Evolutionary conservation across 1,140 invertebrate species (phyloP), one percentile per base, ranked within the genome.

Genomic region (Anadara kagoshimensis): DNA sequence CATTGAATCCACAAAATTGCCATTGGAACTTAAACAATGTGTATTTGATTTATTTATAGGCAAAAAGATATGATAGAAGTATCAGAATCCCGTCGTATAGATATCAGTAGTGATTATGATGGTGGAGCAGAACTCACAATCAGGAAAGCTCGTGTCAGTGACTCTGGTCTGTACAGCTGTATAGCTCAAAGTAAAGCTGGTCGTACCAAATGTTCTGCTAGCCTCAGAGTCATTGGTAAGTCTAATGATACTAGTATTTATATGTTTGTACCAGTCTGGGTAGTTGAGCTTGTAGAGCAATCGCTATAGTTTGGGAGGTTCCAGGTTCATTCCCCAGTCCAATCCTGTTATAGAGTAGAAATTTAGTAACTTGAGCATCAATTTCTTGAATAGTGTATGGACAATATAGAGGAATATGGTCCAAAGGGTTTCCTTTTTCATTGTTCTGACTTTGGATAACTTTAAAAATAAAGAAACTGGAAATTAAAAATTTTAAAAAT

Each of bases 91-190:
- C 67, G 74, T 22, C 69, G 77, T 51, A 75, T 84, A 45, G 70
- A 72, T 61, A 71, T 86, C 14, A 70, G 78, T 10, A 51, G 70
- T 11, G 85, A 86, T 64, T 69, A 72, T 59, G 76, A 83, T 53
- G 86, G 86, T n/a, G 76, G 73, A 12, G 76, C 83, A 16, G 80
- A 78, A 18, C 67, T 89, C 47, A 82, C 85, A 26, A 83, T 89
- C 41, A 72, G 78, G 62, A 83, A 84, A 45, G 79, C 84, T 26
- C 73, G 78, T 49, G 67, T 77, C 12, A 75, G 79, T 61, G 87
- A 89, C 65, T 78, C 80, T 20, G 87, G 86, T 22, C 79, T 88
- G 1, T 89, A 88, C 74, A 80, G 77, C 65, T 85, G 83, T 65
- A 68, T 83, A 0, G 86, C 86, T 14, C 78, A 84, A 43, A 87